These are phyloP conservation scores for Falco naumanni DNA, from an alignment of 2,797 vertebrate species.

Conservation along the genomic window DNA sequence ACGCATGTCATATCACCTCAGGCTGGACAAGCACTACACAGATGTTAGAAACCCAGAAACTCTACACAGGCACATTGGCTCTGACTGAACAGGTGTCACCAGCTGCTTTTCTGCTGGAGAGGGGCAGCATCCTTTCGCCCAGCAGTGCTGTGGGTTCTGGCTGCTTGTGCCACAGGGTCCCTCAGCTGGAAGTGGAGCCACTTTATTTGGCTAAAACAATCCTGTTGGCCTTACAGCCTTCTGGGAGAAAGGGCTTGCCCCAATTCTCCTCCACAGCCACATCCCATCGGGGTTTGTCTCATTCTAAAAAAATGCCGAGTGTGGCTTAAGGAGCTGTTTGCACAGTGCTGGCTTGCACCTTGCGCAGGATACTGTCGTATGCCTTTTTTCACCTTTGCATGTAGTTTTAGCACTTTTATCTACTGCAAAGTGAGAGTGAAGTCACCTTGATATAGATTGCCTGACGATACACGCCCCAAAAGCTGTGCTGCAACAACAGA, in stretches of 20 bases:
- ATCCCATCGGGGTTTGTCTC: not conserved
- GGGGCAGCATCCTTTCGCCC: fast-evolving
- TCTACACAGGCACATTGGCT: not conserved
- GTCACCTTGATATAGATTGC: fast-evolving
- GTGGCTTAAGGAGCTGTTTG: not conserved
- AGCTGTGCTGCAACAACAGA: not conserved
- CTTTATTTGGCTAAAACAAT: not conserved
- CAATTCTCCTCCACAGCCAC: fast-evolving
- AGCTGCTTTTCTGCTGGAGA: fast-evolving
- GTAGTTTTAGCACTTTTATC: not conserved
- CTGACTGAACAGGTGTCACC: fast-evolving
- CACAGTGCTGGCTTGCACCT: not conserved
- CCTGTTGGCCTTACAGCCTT: fast-evolving
- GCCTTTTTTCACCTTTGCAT: not conserved
- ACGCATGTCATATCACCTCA: fast-evolving
- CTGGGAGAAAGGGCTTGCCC: not conserved
- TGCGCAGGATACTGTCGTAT: fast-evolving
- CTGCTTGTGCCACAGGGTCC: not conserved
- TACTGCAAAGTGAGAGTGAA: not conserved
- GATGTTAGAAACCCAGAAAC: fast-evolving
- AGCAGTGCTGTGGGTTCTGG: not conserved
- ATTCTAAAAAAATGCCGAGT: not conserved
- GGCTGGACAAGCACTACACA: fast-evolving
- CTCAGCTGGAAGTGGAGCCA: fast-evolving
- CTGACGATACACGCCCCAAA: not conserved